Base-by-base conservation (phyloP, 1,140 invertebrate genomes). In the Trachymyrmex cornetzi region DNA sequence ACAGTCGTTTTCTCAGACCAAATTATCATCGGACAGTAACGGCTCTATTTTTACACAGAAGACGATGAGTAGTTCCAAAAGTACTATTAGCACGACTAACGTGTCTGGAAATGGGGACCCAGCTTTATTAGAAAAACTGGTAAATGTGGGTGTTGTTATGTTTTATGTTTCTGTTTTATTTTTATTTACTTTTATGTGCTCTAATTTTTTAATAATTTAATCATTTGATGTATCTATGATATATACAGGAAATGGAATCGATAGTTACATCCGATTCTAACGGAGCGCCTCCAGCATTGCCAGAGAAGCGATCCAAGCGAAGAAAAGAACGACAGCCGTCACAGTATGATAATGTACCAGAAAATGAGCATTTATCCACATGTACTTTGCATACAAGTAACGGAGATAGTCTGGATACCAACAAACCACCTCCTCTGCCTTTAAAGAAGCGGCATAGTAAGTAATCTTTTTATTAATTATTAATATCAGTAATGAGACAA, bases 371-470 rank as follows among this genome's bases (percentile, higher is more conserved):
- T 89, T 93, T 96, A 57, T 95, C 96, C 75, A 96, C 95, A 4
- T 96, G 96, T 88, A 95, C 94, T 92, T 93, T 96, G 86, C 96
- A 96, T 77, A 92, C 94, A 22, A 94, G 93, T 67, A 96, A 94
- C 74, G 94, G 94, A 48, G 95, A 94, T 34, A 94, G 94, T 87
- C 87, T 94, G 67, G 96, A 96, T 91, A 94, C 96, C 90, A 96
- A 95, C 64, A 96, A 97, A 94, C 98, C 98, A 77, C 98, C 98
- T 61, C 98, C 98, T 67, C 95, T 99, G 85, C 98, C 98, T 30
- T 96, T 98, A 0, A 99, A 99, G 95, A 98, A 98, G 95, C 98
- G 97, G 94, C 97, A 99, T 96, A 98, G 98, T 99, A 97, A 98
- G 98, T 98, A 77, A 24, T 38, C 3, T 79, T 12, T 66, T 77